A percentile compares a stretch with the other conserved stretches of the same genome.
Evolutionary conservation across 92 coral and sea anemone genomes (phyloP).

Genomic region (Galaxea fascicularis): DNA sequence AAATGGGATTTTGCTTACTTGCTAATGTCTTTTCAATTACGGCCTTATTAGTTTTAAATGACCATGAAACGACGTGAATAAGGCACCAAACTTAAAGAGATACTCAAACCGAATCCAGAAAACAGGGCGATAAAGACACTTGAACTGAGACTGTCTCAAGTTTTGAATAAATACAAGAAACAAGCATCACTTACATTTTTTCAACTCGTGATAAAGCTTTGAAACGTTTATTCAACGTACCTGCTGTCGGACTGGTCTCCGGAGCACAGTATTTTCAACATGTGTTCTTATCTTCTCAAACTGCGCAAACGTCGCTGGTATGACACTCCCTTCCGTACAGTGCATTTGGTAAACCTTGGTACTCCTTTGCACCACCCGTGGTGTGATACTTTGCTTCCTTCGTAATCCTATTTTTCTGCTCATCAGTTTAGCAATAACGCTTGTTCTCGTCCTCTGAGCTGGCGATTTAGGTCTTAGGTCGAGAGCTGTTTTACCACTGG

Average conservation of each 20-base stretch:
- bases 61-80: neutral
- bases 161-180: neutral
- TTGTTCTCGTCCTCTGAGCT: constrained; percentile 44
- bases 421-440: constrained; percentile 65
- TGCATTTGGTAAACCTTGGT: constrained; percentile 50
- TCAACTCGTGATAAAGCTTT: neutral
- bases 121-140: neutral
- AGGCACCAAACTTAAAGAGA: too few relatives aligned
- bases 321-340: constrained; percentile 7
- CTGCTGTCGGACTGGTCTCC: constrained; percentile 60
- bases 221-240: constrained; percentile 21
- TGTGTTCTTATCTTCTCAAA: constrained; percentile 52
- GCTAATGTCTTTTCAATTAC: neutral
- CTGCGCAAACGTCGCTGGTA: constrained; percentile 56
- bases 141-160: neutral
- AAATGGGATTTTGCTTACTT: too few relatives aligned
- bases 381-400: constrained; percentile 51
- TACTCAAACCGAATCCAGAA: neutral
- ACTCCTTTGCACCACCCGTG: constrained; percentile 29
- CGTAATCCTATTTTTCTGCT: constrained; percentile 54
- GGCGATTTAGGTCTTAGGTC: constrained; percentile 8
- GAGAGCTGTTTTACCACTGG: constrained; percentile 2
- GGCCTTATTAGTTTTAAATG: neutral
- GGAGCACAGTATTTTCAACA: constrained; percentile 56
- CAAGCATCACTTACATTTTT: neutral